These are phyloP conservation scores for Recurvirostra avosetta DNA, from an alignment of 2,113 vertebrate species.

Conservation along the genomic window DNA sequence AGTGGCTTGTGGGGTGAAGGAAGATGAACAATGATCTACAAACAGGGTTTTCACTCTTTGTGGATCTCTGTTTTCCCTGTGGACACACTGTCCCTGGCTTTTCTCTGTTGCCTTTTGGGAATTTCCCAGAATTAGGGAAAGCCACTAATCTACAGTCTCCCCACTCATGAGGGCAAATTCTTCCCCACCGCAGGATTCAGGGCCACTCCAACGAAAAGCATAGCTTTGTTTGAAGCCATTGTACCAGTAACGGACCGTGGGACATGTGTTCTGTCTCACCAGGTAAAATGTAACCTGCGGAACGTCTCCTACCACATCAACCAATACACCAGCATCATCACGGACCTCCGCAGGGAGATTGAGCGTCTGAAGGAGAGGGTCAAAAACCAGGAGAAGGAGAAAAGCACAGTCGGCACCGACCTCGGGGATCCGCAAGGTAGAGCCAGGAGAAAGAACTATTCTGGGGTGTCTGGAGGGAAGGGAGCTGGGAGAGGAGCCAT, in stretches of 20 bases:
- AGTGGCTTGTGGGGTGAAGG: background rate
- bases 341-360: conserved; percentile 47
- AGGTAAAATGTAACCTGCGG: conserved; percentile 74
- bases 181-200: background rate
- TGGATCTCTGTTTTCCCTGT: background rate
- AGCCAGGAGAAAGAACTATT: background rate
- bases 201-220: background rate
- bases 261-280: background rate
- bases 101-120: background rate
- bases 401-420: background rate
- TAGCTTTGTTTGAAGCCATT: background rate
- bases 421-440: background rate
- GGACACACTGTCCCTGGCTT: background rate
- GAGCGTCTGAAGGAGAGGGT: conserved; percentile 45
- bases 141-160: background rate
- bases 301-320: background rate
- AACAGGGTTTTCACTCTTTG: background rate
- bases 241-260: fast-evolving
- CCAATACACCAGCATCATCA: conserved; percentile 59
- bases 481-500: background rate
- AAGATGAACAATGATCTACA: background rate
- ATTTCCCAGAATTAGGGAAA: background rate
- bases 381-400: conserved; percentile 43
- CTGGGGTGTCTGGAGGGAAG: background rate
- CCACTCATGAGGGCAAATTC: background rate